Base-by-base conservation (phyloP, 2,113 vertebrate genomes). In the Aythya baeri region DNA sequence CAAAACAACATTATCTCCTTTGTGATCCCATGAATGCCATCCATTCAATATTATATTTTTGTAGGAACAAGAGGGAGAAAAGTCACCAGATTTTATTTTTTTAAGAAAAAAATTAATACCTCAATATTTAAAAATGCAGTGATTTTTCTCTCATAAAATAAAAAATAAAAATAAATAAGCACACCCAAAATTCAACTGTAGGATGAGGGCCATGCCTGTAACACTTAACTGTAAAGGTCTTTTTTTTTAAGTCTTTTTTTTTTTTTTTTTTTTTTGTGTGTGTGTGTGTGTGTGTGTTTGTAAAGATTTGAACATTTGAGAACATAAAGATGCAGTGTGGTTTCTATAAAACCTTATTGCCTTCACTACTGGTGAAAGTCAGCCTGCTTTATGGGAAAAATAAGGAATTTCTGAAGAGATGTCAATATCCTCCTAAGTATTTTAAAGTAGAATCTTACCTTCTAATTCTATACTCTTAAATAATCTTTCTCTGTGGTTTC, bases 291-390 rank as follows among this genome's bases (percentile, higher is more conserved):
- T 41, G 41, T 41, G 41, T 41, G 41, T 41, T 12, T 41, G 6
- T 91, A 61, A 89, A 73, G 32, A 83, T 23, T 4, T 36, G 74
- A 87, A 66, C 49, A 25, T 73, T 79, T 82, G 82, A 86, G 91
- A 95, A 86, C 55, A 55, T 65, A 80, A 93, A 21, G 20, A 49
- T 49, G 46, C 46, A 49, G 46, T 49, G 10, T 49, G 46, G 71
- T 22, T 68, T 95, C 92, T 88, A 70, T 34, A 73, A 82, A 82
- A 93, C 55, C 86, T 83, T 88, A 66, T 73, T 91, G 72, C 55
- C 62, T 91, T 76, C 29, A 36, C 49, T 83, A 54, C 72, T 74
- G 32, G 31, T 74, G n/a, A 57, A 86, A 94, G 50, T 76, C 31
- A 66, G 63, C 68, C 62, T 74, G 79, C 88, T 55, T 90, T 66